Conservation (phyloP, 1,140 invertebrate genomes). For the Drosophila subpulchrella region DNA sequence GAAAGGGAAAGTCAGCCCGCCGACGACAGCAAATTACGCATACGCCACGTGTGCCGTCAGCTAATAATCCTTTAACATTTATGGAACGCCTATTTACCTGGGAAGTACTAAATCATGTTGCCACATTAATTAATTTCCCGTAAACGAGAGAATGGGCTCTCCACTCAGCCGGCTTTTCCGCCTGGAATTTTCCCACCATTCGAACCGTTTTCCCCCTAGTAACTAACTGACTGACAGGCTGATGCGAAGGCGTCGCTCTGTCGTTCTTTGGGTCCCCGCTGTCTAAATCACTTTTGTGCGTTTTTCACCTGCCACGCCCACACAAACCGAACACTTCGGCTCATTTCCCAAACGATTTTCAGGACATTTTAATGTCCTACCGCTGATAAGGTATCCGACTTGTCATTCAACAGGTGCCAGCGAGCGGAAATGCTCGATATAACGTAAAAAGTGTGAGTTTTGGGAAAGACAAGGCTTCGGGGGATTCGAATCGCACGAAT, state of each 20-base stretch:
- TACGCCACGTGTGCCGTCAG: constrained; percentile 79
- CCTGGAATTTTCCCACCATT: constrained; percentile 2
- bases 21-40: constrained; percentile 70
- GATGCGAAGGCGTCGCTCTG: constrained; percentile 60
- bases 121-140: constrained; percentile 81
- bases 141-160: constrained; percentile 55
- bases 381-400: constrained; percentile 28
- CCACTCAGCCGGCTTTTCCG: constrained; percentile 36
- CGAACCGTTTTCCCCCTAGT: constrained; percentile 15
- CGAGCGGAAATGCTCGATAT: constrained; percentile 9
- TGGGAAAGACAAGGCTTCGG: not conserved
- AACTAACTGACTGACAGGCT: constrained; percentile 33
- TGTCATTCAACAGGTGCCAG: constrained; percentile 33
- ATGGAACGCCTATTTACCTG: constrained; percentile 81
- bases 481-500: not conserved
- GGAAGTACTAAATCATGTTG: constrained; percentile 83
- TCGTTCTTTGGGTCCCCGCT: constrained; percentile 36
- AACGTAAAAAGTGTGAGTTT: not conserved
- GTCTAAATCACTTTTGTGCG: constrained; percentile 81
- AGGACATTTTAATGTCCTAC: constrained; percentile 37
- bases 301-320: constrained; percentile 55
- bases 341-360: constrained; percentile 56
- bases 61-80: constrained; percentile 83
- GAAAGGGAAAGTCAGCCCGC: constrained; percentile 8
- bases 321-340: constrained; percentile 46